Evolutionary conservation across 2,888 invertebrate genomes (phyloP), one percentile per base, ranked within the genome.

Genomic region (Sphaerophoria rueppellii): DNA sequence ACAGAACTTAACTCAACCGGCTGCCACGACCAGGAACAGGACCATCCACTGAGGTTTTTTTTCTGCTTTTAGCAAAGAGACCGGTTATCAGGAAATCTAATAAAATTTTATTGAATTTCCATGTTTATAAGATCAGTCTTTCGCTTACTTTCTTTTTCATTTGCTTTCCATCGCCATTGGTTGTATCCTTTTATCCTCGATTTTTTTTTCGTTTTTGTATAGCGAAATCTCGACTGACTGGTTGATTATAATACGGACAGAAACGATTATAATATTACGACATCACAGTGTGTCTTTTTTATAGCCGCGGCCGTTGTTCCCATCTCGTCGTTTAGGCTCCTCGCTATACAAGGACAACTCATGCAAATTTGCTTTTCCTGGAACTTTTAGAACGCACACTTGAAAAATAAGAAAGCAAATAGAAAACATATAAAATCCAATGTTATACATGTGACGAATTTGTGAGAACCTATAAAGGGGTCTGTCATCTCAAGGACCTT

Each of bases 21-120:
- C 24, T 24, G 24, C 24, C 24, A 24, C 24, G 24, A 24, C 24
- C 24, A 24, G 24, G 24, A 24, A 24, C 24, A 24, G 24, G 24
- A 24, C 24, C 24, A 24, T 24, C 24, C 24, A 24, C 24, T 24
- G 24, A 24, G 24, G n/a, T n/a, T 24, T 24, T 24, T 24, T 24
- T 24, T 24, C 24, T 24, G 24, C 71, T 75, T 80, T 80, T 80
- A 24, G 24, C 24, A 24, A 2, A 24, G 24, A 24, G 69, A 80
- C 75, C 80, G 63, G 80, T 80, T 80, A 80, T 80, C 80, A 70
- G 34, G 75, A 75, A 70, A 80, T 75, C 80, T 70, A 80, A 80
- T 74, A 80, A 74, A 80, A 80, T 75, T 74, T 80, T 80, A 80
- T 80, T 80, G 80, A 75, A 80, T 80, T 80, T 80, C 80, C 80